phyloP scores from a whole-genome alignment of 1,140 invertebrate species.

The Drosophila elegans region DNA sequence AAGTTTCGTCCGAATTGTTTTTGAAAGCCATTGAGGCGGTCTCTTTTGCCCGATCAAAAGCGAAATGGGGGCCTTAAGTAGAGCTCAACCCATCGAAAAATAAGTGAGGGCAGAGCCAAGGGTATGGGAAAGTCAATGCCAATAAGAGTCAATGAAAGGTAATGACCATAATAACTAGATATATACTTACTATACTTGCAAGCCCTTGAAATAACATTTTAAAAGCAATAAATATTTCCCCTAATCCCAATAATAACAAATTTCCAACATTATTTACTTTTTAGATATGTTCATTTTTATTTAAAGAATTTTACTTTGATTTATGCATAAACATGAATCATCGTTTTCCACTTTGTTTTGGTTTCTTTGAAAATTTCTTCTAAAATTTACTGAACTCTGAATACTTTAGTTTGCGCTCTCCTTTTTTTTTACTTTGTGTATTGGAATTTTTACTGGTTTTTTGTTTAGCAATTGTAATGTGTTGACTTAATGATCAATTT shows the following conservation, averaged over 20 bases:
- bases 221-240: neutral
- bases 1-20: constrained; percentile 22
- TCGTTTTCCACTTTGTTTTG: constrained; percentile 27
- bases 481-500: constrained; percentile 48
- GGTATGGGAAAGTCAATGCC: constrained; percentile 29
- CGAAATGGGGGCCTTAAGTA: constrained; percentile 11
- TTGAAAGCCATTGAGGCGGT: constrained; percentile 38
- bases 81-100: constrained; percentile 9
- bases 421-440: constrained; percentile 52
- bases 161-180: constrained; percentile 1
- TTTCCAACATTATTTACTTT: constrained; percentile 30
- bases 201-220: too few relatives aligned
- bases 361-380: constrained; percentile 64
- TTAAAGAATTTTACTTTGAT: constrained; percentile 79
- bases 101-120: constrained; percentile 1
- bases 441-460: constrained; percentile 53
- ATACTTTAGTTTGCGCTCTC: constrained; percentile 58
- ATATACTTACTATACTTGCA: too few relatives aligned
- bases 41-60: constrained; percentile 49
- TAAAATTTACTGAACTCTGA: constrained; percentile 70
- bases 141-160: constrained; percentile 36
- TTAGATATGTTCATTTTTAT: constrained; percentile 84
- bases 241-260: constrained; percentile 8
- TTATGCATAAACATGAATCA: constrained; percentile 78
- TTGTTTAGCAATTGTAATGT: constrained; percentile 35